These are phyloP conservation scores for Graphium colonna DNA, from an alignment of 2,888 invertebrate genomes.

Conservation along the genomic window DNA sequence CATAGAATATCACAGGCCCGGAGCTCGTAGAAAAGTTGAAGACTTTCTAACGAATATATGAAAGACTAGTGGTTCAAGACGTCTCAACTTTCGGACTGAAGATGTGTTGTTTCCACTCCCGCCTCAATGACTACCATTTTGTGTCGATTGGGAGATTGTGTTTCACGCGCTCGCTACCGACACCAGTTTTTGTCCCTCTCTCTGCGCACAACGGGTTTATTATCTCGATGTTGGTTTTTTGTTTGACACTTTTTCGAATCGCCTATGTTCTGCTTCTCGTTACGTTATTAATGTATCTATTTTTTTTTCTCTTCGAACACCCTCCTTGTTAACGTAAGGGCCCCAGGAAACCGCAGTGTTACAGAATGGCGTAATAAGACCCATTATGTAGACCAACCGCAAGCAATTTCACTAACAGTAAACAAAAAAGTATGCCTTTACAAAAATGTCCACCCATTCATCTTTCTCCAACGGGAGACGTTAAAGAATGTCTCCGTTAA, in stretches of 20 bases:
- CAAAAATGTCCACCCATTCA: constrained; percentile 76
- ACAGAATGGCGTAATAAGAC: constrained; percentile 58
- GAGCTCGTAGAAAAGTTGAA: too few species aligned
- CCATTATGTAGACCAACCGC: constrained; percentile 70
- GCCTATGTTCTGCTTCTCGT: constrained; percentile 45
- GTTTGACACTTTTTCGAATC: constrained; percentile 42
- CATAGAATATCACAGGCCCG: too few species aligned
- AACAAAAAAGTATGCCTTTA: constrained; percentile 73
- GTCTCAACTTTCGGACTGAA: constrained; percentile 65
- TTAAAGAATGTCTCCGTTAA: constrained; percentile 76
- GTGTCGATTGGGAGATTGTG: constrained; percentile 77
- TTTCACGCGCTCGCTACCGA: constrained; percentile 77
- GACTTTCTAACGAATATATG: too few species aligned
- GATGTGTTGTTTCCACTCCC: constrained; percentile 77
- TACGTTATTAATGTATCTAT: constrained; percentile 31
- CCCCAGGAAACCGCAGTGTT: constrained; percentile 64
- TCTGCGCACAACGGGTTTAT: constrained; percentile 70
- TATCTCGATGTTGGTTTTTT: constrained; percentile 62
- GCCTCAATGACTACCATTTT: constrained; percentile 78
- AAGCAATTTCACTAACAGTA: constrained; percentile 62
- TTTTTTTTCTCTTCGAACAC: constrained; percentile 24
- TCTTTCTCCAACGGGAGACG: constrained; percentile 74
- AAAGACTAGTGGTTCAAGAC: too few species aligned
- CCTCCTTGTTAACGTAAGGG: constrained; percentile 42
- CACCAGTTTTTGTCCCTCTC: constrained; percentile 73